Base-by-base conservation (phyloP, 1,140 invertebrate genomes). In the Araneus ventricosus region DNA sequence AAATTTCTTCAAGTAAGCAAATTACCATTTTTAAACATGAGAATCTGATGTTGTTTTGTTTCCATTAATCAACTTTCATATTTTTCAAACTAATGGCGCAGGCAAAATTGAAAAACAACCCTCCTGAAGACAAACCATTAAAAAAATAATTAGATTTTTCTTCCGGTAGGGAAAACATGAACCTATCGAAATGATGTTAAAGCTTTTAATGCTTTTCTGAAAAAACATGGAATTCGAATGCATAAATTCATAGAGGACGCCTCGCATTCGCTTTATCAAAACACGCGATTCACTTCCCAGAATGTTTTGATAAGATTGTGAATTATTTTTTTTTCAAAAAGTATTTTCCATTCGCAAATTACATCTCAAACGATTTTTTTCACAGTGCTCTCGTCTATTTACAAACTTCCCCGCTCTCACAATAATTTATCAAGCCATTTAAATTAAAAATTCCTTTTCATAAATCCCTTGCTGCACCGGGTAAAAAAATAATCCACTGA, bases 361-460 rank as follows among this genome's bases (percentile, higher is more conserved):
- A 45, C 80, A 41, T 41, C n/a, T 45, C 80, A 52, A 52, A 41
- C 20, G 41, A 14, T 82, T 82, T 82, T 82, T 52, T 45, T 39
- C 79, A 24, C 37, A 45, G 22, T 82, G 27, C 17, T 27, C 70
- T 75, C 80, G 45, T 82, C 39, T 45, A 27, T 75, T 52, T 45
- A 52, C 80, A 82, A 82, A 45, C 80, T 22, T 22, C n/a, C 20
- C 7, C n/a, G 2, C 80, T 82, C 41, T 2, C 39, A 82, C 80
- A 52, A 82, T 52, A 82, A 82, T 82, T 82, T 45, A 82, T 82
- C 80, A 82, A 45, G 20, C 80, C 80, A 41, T 82, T 82, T 45
- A 82, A 82, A 82, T 82, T 82, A 82, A 82, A 52, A 82, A 82
- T 82, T 82, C 39, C 39, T 52, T 45, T 82, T 52, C 80, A 82